Evolutionary conservation across 1,140 invertebrate species (phyloP).

Genomic region (Eumeta japonica): DNA sequence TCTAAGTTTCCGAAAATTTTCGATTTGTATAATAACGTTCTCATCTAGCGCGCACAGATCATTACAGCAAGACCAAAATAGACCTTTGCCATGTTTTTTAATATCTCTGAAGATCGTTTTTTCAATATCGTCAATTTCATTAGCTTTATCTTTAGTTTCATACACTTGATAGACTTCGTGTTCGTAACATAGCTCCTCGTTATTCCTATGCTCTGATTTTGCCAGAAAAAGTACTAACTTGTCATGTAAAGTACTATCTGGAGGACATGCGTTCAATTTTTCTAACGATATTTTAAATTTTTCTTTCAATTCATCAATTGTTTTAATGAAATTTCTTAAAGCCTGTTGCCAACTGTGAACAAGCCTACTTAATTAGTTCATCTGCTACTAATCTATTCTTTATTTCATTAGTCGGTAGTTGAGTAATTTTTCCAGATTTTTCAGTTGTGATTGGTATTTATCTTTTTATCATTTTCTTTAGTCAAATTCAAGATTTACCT

Average conservation of each 20-base stretch:
- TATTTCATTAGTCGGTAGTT: conserved; percentile 9
- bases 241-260: conserved; percentile 7
- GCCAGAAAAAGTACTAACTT: conserved; percentile 11
- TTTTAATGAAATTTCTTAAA: conserved; percentile 9
- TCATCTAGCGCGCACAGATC: conserved; percentile 3
- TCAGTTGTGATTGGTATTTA: no score
- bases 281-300: conserved; percentile 7
- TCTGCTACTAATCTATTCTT: conserved; percentile 13
- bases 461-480: no score
- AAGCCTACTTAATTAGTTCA: conserved; percentile 10
- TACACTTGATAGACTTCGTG: conserved; percentile 9
- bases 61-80: conserved; percentile 3
- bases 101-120: conserved; percentile 12
- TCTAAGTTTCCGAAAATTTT: conserved; percentile 1
- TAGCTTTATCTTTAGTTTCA: conserved; percentile 4
- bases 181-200: no score
- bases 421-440: conserved; percentile 2
- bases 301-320: conserved; percentile 8
- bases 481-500: no score
- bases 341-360: conserved; percentile 12
- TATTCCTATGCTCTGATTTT: no score
- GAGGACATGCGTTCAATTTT: conserved; percentile 6
- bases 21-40: not conserved
- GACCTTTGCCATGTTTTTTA: conserved; percentile 2
- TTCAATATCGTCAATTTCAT: conserved; percentile 9